A percentile compares a stretch with the other conserved stretches of the same genome.
Evolutionary conservation across 2,113 vertebrate genomes (phyloP).

Genomic region (Melanocharis versteri): DNA sequence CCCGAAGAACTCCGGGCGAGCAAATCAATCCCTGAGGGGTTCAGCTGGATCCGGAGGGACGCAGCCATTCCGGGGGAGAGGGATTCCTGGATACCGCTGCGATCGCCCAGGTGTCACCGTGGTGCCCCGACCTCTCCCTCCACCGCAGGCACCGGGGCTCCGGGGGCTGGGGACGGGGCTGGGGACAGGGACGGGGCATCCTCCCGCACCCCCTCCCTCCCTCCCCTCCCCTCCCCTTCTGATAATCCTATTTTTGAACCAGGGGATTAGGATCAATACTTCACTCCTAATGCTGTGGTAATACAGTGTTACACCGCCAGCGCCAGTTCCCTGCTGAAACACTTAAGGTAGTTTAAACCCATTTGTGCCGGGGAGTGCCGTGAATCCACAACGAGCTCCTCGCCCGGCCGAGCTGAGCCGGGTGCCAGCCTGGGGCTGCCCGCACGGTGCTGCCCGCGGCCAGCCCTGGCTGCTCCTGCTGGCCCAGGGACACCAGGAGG

Average conservation of each 20-base stretch:
- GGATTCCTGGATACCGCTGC: rapidly evolving
- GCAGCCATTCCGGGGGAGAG: rapidly evolving
- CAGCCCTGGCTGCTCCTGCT: not conserved
- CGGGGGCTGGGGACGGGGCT: not conserved
- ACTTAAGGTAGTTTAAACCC: slow-evolving; percentile 67
- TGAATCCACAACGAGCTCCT: slow-evolving; percentile 52
- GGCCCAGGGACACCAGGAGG: not conserved
- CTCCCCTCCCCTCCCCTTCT: slow-evolving; percentile 9
- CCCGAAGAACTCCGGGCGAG: rapidly evolving
- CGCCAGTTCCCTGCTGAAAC: slow-evolving; percentile 63
- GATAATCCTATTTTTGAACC: slow-evolving; percentile 65
- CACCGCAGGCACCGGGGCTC: rapidly evolving
- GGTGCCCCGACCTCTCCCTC: not conserved
- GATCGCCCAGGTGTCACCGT: rapidly evolving
- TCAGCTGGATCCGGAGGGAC: too few relatives aligned
- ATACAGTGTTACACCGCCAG: slow-evolving; percentile 50
- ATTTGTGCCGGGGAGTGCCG: slow-evolving; percentile 50
- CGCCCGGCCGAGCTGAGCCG: not conserved
- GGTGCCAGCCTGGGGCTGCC: not conserved
- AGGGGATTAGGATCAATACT: slow-evolving; percentile 63
- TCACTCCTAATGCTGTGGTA: slow-evolving; percentile 58
- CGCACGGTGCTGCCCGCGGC: not conserved
- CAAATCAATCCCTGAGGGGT: not conserved
- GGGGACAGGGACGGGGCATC: not conserved
- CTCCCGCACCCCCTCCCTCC: not conserved